Evolutionary conservation across 2,113 vertebrate genomes (phyloP), one percentile per base, ranked within the genome.

Genomic region (Corapipo altera): DNA sequence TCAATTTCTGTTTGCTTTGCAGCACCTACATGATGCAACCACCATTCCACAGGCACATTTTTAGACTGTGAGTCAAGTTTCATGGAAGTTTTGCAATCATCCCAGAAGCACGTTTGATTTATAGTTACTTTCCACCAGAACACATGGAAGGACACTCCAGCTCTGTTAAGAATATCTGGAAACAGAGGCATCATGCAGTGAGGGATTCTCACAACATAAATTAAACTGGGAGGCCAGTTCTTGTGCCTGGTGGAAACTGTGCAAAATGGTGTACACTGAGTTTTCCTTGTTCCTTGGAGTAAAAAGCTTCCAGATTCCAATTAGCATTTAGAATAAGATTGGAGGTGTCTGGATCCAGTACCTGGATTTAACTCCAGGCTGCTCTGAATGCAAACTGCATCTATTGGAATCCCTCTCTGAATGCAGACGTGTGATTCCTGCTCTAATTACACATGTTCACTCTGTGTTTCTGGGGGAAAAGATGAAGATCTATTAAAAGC

Each of bases 51-150:
- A n/a, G 70, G 96, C 91, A 66, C 97, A 96, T 98, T 96, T 97
- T 96, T 93, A 97, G 98, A 97, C 97, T 52, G 82, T 98, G 97
- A 98, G 96, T 98, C 97, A 97, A 57, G 48, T 46, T 95, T 58
- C 77, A 57, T 5, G 21, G 92, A 97, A 88, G 28, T 88, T 96
- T 96, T 83, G 89, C 84, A 85, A 57, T 69, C 88, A 18, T 35
- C 88, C 85, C 95, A 81, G 88, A 95, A 84, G 62, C 89, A 58
- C 2, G 24, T 28, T 77, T 93, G 96, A 94, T 96, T 96, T 86
- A 76, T 54, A 48, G 91, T 26, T 72, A 30, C 51, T 92, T 94
- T 90, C 94, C 49, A 73, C 55, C 59, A 91, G 78, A 58, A 27
- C 87, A 72, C 79, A 35, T 61, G 26, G 88, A 95, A 93, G 91